phyloP scores from a whole-genome alignment of 1,140 invertebrate genomes.

The Chelonus insularis region DNA sequence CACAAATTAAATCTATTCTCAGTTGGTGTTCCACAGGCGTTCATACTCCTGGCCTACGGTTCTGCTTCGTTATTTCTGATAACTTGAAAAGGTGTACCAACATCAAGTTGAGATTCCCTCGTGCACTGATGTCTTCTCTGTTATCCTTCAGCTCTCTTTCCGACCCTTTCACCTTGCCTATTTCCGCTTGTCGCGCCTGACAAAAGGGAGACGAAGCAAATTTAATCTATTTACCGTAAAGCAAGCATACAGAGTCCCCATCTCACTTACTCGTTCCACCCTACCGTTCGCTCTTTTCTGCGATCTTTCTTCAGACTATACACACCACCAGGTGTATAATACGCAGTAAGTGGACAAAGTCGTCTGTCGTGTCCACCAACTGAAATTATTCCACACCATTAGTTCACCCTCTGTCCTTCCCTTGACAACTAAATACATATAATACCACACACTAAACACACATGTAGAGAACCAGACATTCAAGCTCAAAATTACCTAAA shows the following conservation, averaged over 20 bases:
- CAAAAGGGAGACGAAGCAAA: constrained; percentile 41
- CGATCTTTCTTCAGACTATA: constrained; percentile 20
- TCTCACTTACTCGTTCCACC: neutral
- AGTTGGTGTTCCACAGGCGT: neutral
- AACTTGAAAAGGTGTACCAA: neutral
- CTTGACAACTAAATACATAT: neutral
- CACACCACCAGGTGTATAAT: constrained; percentile 1
- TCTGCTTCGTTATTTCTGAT: constrained; percentile 14
- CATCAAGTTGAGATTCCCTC: neutral
- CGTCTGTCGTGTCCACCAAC: constrained; percentile 22
- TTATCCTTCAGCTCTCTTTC: neutral
- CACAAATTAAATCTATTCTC: constrained; percentile 28
- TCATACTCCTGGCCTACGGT: no score
- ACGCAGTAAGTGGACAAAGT: neutral
- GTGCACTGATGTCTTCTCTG: neutral
- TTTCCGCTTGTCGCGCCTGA: constrained; percentile 44
- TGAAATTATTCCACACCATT: constrained; percentile 47
- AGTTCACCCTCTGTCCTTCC: constrained; percentile 31
- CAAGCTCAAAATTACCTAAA: no score
- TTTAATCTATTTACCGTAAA: constrained; percentile 50
- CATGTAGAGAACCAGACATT: no score
- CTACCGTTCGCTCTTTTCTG: neutral
- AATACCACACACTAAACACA: neutral
- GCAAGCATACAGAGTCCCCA: neutral
- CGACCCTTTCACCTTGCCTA: constrained; percentile 28